Evolutionary conservation across 2,113 vertebrate genomes (phyloP), one percentile per base, ranked within the genome.

Genomic region (Tricholaema leucomelas): DNA sequence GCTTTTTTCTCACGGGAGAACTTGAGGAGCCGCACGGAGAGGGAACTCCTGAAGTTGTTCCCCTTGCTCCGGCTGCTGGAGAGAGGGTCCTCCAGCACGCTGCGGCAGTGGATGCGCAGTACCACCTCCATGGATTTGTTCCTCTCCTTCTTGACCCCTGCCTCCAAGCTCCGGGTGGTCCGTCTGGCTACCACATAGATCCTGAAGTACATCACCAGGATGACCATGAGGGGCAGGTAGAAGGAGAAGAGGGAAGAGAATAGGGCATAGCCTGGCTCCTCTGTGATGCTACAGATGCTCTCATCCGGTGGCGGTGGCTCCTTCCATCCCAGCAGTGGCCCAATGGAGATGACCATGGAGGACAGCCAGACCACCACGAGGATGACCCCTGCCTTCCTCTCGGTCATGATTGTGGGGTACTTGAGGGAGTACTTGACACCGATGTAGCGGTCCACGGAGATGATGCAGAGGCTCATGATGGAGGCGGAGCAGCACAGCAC

Each of bases 1-100:
- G 99, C 99, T 81, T 99, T 99, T 69, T 99, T 99, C 97, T 99
- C 99, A 9, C 99, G 96, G 96, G 99, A 99, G 96, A 99, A 99
- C 97, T 99, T 99, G 97, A 99, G 98, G 50, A 99, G 98, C 27
- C 99, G 97, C 64, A 99, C 98, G 0, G 99, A 99, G 7, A 99
- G 98, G 5, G 99, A 99, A 86, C 99, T 99, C 84, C 99, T 96
- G 67, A 99, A 98, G 46, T 98, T 98, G 88, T 99, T 98, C 24
- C 97, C 98, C 66, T 98, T 99, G 96, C 87, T 97, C 79, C 98
- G 98, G 81, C 98, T 48, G 92, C 97, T 97, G 92, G 94, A 50
- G n/a, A 96, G 95, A 12, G 98, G 91, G 33, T 98, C 98, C 95
- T 98, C 98, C 94, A 98, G 67, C 55, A 95, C 77, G 2, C 95